These are phyloP conservation scores for Celastrina argiolus DNA, from an alignment of 2,888 invertebrate species.

Conservation along the genomic window DNA sequence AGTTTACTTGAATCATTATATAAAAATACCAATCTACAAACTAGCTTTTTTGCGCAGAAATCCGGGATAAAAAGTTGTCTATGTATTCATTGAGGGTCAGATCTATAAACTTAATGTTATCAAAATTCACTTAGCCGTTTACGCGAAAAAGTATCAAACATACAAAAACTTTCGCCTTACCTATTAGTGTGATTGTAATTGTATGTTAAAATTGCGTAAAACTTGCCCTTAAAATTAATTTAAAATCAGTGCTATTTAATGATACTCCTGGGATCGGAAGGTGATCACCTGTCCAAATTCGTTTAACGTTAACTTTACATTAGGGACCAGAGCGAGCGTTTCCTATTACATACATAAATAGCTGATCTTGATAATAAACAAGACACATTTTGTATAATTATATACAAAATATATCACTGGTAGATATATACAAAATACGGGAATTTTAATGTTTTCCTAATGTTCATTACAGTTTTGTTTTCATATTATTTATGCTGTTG, in stretches of 20 bases:
- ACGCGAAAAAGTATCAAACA: not conserved
- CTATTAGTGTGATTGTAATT: not conserved
- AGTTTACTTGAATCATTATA: too few relatives aligned
- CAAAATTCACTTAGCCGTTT: not conserved
- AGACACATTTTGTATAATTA: not conserved
- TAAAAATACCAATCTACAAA: too few relatives aligned
- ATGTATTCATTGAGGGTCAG: too few relatives aligned
- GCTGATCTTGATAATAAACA: not conserved
- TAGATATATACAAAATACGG: too few relatives aligned
- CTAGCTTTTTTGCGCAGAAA: too few relatives aligned
- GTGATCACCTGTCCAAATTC: constrained; percentile 67
- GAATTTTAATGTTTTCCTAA: too few relatives aligned
- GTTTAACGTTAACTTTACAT: constrained; percentile 66
- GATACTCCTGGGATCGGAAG: constrained; percentile 58
- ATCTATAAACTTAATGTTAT: too few relatives aligned
- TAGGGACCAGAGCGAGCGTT: constrained; percentile 49
- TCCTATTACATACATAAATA: constrained; percentile 29
- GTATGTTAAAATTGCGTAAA: not conserved
- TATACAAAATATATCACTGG: too few relatives aligned
- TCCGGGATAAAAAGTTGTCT: too few relatives aligned
- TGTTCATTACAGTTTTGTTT: too few relatives aligned
- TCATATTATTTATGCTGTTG: not conserved
- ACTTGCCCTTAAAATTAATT: constrained; percentile 38
- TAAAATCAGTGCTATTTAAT: constrained; percentile 56
- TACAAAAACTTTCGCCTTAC: too few relatives aligned